Evolutionary conservation across 2,888 invertebrate genomes (phyloP).

Genomic region (Tethea ocularis): DNA sequence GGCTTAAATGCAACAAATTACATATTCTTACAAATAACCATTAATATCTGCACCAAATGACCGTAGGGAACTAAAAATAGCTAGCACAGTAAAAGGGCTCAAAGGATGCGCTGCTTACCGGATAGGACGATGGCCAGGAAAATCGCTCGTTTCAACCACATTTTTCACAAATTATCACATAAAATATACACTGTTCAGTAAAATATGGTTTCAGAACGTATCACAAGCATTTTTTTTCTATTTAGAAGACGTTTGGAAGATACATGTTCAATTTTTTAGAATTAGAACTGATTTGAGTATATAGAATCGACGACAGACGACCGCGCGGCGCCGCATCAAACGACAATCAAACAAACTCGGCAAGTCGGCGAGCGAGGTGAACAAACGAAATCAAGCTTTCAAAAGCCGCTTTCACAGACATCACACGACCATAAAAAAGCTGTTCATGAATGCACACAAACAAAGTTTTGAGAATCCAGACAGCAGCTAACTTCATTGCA

Average conservation of each 20-base stretch:
- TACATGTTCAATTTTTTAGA: conserved; percentile 44
- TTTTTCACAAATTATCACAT: conserved; percentile 59
- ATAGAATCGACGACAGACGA: conserved; percentile 41
- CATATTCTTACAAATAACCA: conserved; percentile 58
- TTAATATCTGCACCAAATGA: conserved; percentile 70
- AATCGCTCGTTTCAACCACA: conserved; percentile 62
- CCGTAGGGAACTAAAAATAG: conserved; percentile 74
- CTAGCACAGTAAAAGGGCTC: conserved; percentile 60
- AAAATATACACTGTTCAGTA: conserved; percentile 40
- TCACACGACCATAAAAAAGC: conserved; percentile 50
- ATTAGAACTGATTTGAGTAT: conserved; percentile 47
- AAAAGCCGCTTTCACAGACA: conserved; percentile 52
- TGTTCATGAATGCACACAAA: conserved; percentile 46
- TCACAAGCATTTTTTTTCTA: conserved; percentile 47
- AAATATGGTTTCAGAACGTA: conserved; percentile 28
- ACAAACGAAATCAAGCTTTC: conserved; percentile 39
- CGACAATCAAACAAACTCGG: conserved; percentile 35
- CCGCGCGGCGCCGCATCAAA: conserved; percentile 41
- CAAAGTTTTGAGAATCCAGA: conserved; percentile 49
- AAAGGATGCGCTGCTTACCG: conserved; percentile 74
- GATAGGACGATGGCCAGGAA: conserved; percentile 64
- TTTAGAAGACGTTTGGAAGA: conserved; percentile 44
- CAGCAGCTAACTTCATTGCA: conserved; percentile 71
- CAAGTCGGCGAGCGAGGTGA: conserved; percentile 9
- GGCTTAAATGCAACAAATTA: conserved; percentile 42